Evolutionary conservation across 92 coral and sea anemone species (phyloP), one percentile per base, ranked within the genome.

Genomic region (Bergia sp.): DNA sequence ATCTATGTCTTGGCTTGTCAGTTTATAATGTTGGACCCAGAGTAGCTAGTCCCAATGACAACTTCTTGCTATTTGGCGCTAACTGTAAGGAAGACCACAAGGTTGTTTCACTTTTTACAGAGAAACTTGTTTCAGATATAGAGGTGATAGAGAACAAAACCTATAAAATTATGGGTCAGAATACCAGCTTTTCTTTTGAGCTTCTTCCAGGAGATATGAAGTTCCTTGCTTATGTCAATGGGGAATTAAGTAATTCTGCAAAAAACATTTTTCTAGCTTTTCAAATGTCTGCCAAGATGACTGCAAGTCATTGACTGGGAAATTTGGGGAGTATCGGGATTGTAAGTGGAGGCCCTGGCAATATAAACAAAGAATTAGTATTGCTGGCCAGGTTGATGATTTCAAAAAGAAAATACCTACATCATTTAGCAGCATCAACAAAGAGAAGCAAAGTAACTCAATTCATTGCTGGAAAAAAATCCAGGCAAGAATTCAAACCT

Each of bases 171-270:
- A 16, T 80, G 65, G 96, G 85, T 37, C 83, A 83, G 86, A 12
- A 91, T 53, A 93, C 90, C 9, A 88, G 77, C 11, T 95, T 91
- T 73, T 15, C 86, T 9, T 85, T 93, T 93, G 93, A 93, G 20
- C 55, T 91, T 40, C 79, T 95, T 67, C 96, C 91, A 15, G 88
- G 93, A 20, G 96, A 95, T 78, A 93, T 93, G 96, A 93, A 92
- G 73, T 93, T 93, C 29, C 47, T 88, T 7, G 93, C 93, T n/a
- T 92, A 79, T 76, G 41, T 93, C 10, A 92, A 89, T 93, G 96
- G 94, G 64, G 96, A 95, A 50, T 76, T 91, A 13, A 89, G 16
- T 18, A 91, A 93, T 93, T 82, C 95, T 39, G 94, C 95, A 5
- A 58, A n/a, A 0, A 93, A 91, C 82, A 29, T 29, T 91, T 93